Percentiles rank a stretch among this genome's conserved stretches.
These are phyloP conservation scores for Bellardia bayeri DNA, from an alignment of 2,888 invertebrate species.

Conservation along the genomic window DNA sequence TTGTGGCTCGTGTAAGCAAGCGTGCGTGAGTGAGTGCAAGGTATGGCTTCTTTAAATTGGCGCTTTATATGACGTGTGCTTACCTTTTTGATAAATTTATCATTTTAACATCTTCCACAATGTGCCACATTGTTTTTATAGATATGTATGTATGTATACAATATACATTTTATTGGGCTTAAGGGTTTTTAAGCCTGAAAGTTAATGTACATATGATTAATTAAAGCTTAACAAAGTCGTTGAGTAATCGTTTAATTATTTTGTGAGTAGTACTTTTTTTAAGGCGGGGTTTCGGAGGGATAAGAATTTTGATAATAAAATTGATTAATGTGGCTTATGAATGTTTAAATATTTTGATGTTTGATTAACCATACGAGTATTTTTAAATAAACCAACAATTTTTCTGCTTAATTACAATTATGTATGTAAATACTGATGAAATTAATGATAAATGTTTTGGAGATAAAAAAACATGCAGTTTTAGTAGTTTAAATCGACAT, in stretches of 20 bases:
- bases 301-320: conserved; percentile 36
- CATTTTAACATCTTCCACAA: conserved; percentile 78
- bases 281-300: conserved; percentile 15
- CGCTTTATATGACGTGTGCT: conserved; percentile 83
- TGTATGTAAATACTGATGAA: conserved; percentile 44
- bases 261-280: conserved; percentile 44
- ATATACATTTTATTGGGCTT: conserved; percentile 23
- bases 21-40: conserved; percentile 23
- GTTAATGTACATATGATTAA: conserved; percentile 76
- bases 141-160: conserved; percentile 4
- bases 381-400: conserved; percentile 28
- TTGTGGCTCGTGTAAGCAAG: conserved; percentile 63
- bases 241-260: conserved; percentile 82
- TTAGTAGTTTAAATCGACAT: too few relatives aligned
- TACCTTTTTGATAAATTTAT: conserved; percentile 80
- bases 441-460: conserved; percentile 31
- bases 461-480: too few relatives aligned
- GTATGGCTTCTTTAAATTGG: conserved; percentile 76
- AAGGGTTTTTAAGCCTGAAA: conserved; percentile 51
- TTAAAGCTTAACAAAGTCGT: conserved; percentile 77
- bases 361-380: conserved; percentile 17
- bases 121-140: conserved; percentile 21
- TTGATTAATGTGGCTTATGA: conserved; percentile 66
- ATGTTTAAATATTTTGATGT: conserved; percentile 60
- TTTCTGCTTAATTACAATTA: conserved; percentile 70